A percentile compares a stretch with the other conserved stretches of the same genome.
These are phyloP conservation scores for Rafetus swinhoei DNA, from an alignment of 2,113 vertebrate genomes.

Conservation along the genomic window DNA sequence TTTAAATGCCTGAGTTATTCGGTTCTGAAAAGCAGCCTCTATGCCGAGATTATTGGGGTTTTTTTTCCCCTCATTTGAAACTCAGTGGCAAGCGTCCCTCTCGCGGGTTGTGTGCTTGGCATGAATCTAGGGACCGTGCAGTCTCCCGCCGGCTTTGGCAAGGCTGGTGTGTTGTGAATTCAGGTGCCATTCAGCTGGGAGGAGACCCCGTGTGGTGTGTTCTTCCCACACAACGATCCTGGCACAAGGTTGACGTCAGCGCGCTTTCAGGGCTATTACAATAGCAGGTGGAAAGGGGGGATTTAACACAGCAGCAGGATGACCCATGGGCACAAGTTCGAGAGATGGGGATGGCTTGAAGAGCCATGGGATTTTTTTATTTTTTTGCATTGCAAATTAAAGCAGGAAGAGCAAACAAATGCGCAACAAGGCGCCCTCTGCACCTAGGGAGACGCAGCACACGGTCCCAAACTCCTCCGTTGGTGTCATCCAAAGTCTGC, in stretches of 20 bases:
- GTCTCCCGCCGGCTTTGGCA: fast-evolving
- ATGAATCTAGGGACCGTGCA: neutral
- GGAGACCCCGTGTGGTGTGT: neutral
- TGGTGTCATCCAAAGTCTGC: neutral
- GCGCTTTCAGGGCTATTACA: neutral
- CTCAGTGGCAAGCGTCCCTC: neutral
- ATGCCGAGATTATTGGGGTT: neutral
- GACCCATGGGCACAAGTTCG: neutral
- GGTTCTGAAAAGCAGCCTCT: constrained; percentile 36
- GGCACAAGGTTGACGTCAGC: fast-evolving
- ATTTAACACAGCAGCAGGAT: neutral
- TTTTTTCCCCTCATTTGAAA: neutral
- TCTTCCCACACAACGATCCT: fast-evolving
- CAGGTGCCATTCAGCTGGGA: neutral
- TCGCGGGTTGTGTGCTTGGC: neutral
- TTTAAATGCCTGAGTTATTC: constrained; percentile 67
- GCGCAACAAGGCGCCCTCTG: neutral
- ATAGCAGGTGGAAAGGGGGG: neutral
- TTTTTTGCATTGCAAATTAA: neutral
- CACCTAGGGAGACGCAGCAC: neutral
- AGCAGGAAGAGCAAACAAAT: neutral
- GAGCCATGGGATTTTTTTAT: neutral
- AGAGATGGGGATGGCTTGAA: neutral
- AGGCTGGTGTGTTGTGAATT: neutral
- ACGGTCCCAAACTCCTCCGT: neutral